Percentiles rank a stretch among this genome's conserved stretches.
These are phyloP conservation scores for Stichodactyla helianthus DNA, from an alignment of 64 coral and sea anemone species.

Conservation along the genomic window DNA sequence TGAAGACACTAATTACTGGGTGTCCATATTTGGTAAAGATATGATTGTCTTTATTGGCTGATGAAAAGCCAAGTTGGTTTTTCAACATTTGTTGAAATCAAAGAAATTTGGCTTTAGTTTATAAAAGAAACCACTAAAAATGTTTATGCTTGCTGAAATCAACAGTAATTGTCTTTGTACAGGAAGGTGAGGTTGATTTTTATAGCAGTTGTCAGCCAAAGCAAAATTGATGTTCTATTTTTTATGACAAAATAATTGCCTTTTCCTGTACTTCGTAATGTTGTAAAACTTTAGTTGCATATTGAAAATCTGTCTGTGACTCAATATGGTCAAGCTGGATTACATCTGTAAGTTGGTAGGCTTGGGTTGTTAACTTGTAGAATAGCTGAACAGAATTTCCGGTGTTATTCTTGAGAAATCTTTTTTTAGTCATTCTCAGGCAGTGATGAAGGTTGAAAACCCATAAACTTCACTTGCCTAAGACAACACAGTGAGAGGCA, in stretches of 20 bases:
- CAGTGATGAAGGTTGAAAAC: background rate
- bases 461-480: background rate
- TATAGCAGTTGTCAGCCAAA: background rate
- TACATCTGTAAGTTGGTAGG: background rate
- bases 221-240: background rate
- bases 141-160: too few relatives aligned
- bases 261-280: background rate
- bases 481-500: background rate
- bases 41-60: too few relatives aligned
- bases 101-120: background rate
- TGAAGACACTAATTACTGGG: background rate
- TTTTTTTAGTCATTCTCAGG: background rate
- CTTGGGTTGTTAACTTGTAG: background rate
- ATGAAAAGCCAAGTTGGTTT: background rate
- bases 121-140: too few relatives aligned
- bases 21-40: background rate
- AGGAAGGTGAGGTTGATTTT: background rate
- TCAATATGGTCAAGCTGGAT: background rate
- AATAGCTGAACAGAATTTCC: background rate
- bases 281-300: background rate
- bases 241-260: background rate
- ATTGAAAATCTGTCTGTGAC: background rate
- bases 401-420: background rate
- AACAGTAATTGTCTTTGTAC: background rate
- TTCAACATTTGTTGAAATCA: too few relatives aligned